Evolutionary conservation across 2,888 invertebrate genomes (phyloP).

Genomic region (Capitulum mitella): DNA sequence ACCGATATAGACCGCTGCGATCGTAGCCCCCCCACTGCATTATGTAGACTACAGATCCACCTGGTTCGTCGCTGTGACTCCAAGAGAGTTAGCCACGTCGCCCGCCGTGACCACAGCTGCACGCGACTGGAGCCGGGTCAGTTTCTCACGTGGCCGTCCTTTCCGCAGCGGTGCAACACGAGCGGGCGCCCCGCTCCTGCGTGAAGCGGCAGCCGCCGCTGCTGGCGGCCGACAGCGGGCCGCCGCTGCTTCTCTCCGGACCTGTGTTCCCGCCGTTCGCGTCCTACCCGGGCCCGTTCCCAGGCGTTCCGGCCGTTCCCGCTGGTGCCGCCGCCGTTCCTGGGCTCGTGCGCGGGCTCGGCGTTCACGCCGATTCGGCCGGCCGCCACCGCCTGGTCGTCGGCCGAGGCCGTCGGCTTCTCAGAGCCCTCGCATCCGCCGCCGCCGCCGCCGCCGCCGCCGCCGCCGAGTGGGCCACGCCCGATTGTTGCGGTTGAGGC

Average conservation of each 20-base stretch:
- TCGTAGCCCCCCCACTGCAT: too few relatives aligned
- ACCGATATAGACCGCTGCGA: too few relatives aligned
- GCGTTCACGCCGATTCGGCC: conserved; percentile 33
- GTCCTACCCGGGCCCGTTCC: conserved; percentile 30
- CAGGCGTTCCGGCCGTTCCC: conserved; percentile 33
- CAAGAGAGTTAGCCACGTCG: too few relatives aligned
- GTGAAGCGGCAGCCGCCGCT: conserved; percentile 30
- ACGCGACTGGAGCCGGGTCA: too few relatives aligned
- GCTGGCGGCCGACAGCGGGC: neutral
- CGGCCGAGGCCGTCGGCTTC: conserved; percentile 27
- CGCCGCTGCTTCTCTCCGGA: conserved; percentile 28
- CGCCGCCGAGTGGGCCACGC: too few relatives aligned
- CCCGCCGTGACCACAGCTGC: too few relatives aligned
- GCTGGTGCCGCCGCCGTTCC: conserved; percentile 33
- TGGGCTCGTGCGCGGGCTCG: conserved; percentile 34
- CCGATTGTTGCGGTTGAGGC: too few relatives aligned
- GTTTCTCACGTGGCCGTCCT: too few relatives aligned
- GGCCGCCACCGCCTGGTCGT: conserved; percentile 24
- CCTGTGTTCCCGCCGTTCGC: conserved; percentile 32
- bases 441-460: conserved; percentile 24
- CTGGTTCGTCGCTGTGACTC: too few relatives aligned
- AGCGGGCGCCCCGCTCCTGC: conserved; percentile 65
- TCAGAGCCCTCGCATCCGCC: conserved; percentile 19
- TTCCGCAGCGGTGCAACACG: conserved; percentile 75
- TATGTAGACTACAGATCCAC: too few relatives aligned